Evolutionary conservation across 2,888 invertebrate genomes (phyloP), one percentile per base, ranked within the genome.

Genomic region (Lysandra bellargus): DNA sequence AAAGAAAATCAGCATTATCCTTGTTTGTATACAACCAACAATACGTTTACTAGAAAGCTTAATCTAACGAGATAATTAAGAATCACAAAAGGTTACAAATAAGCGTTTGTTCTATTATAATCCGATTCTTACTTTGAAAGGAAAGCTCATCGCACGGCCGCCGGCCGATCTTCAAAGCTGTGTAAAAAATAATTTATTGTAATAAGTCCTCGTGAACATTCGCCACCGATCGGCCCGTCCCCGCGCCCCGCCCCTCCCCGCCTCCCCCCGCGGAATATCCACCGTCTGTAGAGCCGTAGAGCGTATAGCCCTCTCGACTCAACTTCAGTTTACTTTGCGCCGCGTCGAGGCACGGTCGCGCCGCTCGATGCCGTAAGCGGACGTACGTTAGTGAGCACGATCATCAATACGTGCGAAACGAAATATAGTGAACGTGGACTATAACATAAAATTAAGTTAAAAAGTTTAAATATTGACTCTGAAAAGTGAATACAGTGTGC

Each of bases 181-280:
- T 88, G 89, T 90, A 93, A 91, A 92, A 92, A 91, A 93, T 91
- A 91, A 93, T 93, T 93, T 93, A 92, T 93, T 93, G 90, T 93
- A 93, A 93, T 93, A 93, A 92, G 91, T 90, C 90, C 87, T 94
- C 94, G 95, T 91, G 92, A 90, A 89, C 90, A 90, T 90, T 95
- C 95, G 95, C 92, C 91, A 90, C 90, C 87, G 88, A 89, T 95
- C 95, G 94, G 92, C 88, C 88, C 86, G 86, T 90, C 89, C 90
- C 86, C 90, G 84, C 90, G 92, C 88, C 88, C 86, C 86, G 89
- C 89, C 90, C 86, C 90, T 84, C 90, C 88, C 88, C 84, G 82
- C 84, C 82, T 88, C 88, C 90, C 90, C 85, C 88, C 85, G 85
- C 89, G 85, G 90, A 91, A 90, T 89, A 93, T 90, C 89, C 90